Evolutionary conservation across 2,797 vertebrate genomes (phyloP), one percentile per base, ranked within the genome.

Genomic region (Glossophaga mutica): DNA sequence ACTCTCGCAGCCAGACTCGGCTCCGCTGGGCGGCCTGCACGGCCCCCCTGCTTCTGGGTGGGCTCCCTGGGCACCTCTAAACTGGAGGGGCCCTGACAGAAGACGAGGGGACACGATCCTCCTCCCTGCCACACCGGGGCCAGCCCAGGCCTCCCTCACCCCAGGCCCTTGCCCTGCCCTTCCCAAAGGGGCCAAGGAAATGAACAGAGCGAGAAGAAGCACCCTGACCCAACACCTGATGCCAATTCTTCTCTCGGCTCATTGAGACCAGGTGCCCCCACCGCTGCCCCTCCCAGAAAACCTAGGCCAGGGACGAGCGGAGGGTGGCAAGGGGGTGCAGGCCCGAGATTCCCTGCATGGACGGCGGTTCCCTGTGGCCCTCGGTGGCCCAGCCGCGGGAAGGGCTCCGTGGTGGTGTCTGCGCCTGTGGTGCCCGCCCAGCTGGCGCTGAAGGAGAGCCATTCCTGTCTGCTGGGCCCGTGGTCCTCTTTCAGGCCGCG

Each of bases 401-500:
- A n/a, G 32, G 65, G 24, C 1, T 59, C 55, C 21, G 3, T 11
- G 55, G 55, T 9, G 22, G 22, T 2, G 9, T 57, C 55, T 57
- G 55, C 24, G 3, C 24, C 10, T 59, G 55, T 29, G 65, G 42
- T 0, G 14, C 16, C 48, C 15, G 0, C 18, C 16, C 3, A 9
- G 44, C 1, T 16, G 96, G 82, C 46, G 65, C 89, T 87, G 81
- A 88, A 91, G 91, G 82, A 90, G 76, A 87, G 68, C 95, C 94
- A 74, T 85, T 83, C 95, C 92, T 11, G 81, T 67, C 50, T n/a
- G 70, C 90, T 11, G 82, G 77, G 91, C 57, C 73, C 88, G 96
- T 83, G 92, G 96, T 95, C 93, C 96, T 91, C 93, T 96, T 95
- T 84, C 87, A n/a, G 86, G 94, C 93, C 87, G 93, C 93, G 94